Evolutionary conservation across 2,113 vertebrate species (phyloP), one percentile per base, ranked within the genome.

Genomic region (Megaleporinus macrocephalus): DNA sequence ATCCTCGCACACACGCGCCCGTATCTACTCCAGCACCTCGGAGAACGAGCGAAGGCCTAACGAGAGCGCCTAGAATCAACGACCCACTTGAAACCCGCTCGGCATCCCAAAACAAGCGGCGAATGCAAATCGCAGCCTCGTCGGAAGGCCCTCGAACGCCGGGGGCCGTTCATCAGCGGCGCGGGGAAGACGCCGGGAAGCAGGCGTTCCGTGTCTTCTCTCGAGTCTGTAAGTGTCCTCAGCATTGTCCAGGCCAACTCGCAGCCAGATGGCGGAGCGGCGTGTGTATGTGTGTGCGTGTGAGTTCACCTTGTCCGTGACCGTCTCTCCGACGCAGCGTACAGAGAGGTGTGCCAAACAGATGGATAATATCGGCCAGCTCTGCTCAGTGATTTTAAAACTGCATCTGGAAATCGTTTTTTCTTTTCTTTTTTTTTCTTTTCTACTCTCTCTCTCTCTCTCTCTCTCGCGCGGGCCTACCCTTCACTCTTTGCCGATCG

Each of bases 261-360:
- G 88, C 75, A 88, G 85, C 89, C 91, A 93, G 91, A 93, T 94
- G 93, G 92, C 75, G 78, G 74, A 88, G 79, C 83, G 59, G 30
- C 49, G 79, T 73, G 70, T 51, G 41, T 63, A 41, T 76, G 73
- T 59, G 57, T 62, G 26, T 81, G 57, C 30, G 65, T 22, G 14
- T 22, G 87, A 86, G 87, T 88, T 92, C 93, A 93, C 91, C 91
- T 92, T 91, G 91, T 87, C 87, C 89, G 88, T 89, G 92, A 92
- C 91, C 90, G 90, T 87, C 81, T 87, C 86, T 91, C 89, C 87
- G 53, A 82, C 76, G 69, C 88, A 88, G 89, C 87, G 13, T 84
- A 84, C 73, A 22, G 53, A 72, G 69, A 72, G 82, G 87, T 76
- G 83, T 83, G 85, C 89, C 90, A 90, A 90, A 92, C 91, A 92